A percentile compares a stretch with the other conserved stretches of the same genome.
phyloP scores from a whole-genome alignment of 2,797 vertebrate species.

The Sebastolobus altivelis region DNA sequence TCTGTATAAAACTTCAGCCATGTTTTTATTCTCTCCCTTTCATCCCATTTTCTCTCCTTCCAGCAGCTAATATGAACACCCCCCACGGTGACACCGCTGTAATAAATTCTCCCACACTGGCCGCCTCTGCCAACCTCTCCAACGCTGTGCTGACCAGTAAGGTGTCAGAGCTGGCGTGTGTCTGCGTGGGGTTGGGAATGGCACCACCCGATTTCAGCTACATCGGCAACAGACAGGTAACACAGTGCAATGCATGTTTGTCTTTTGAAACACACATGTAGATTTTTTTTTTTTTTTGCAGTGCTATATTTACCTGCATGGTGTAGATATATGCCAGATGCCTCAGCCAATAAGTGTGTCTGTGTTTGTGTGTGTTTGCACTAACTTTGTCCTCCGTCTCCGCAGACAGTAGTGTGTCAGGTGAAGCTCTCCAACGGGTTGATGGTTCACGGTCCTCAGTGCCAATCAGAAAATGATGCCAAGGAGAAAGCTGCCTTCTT shows the following conservation, averaged over 20 bases:
- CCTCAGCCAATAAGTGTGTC: neutral
- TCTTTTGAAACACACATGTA: neutral
- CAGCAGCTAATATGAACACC: conserved; percentile 90
- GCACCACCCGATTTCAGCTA: conserved; percentile 93
- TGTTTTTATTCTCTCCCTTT: neutral
- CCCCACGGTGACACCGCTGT: conserved; percentile 63
- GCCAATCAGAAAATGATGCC: conserved; percentile 94
- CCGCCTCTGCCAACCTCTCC: conserved; percentile 35
- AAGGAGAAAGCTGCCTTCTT: conserved; percentile 96
- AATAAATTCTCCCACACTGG: conserved; percentile 22
- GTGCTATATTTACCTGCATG: neutral
- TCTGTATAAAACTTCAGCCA: neutral
- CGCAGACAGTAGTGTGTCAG: conserved; percentile 90
- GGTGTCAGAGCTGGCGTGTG: conserved; percentile 89
- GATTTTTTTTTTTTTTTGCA: neutral
- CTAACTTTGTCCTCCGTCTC: neutral
- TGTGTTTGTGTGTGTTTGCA: neutral
- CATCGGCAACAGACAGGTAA: conserved; percentile 92
- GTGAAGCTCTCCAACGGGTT: conserved; percentile 95
- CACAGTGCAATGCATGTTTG: rapidly evolving
- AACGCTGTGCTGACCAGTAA: conserved; percentile 81
- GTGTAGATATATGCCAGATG: neutral
- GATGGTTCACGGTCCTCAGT: conserved; percentile 93
- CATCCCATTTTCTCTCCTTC: neutral
- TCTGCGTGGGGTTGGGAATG: conserved; percentile 92